A percentile compares a stretch with the other conserved stretches of the same genome.
Evolutionary conservation across 2,888 invertebrate species (phyloP).

Genomic region (Rhagonycha lutea): DNA sequence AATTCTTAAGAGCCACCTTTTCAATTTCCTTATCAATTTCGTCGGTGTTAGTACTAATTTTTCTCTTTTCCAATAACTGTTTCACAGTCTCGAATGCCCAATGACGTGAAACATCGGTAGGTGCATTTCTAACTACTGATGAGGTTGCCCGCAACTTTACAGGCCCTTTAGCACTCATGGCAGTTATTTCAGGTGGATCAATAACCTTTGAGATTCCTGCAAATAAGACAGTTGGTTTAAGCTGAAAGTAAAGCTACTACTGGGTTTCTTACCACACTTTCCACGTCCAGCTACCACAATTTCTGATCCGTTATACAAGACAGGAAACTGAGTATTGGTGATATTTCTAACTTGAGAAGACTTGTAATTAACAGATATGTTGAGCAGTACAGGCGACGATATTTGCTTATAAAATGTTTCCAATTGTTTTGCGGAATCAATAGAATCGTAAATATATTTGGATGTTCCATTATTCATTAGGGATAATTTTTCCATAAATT

Average conservation of each 20-base stretch:
- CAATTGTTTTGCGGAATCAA: constrained; percentile 69
- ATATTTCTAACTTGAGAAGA: constrained; percentile 59
- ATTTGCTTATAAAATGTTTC: constrained; percentile 70
- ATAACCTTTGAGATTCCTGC: too few species aligned
- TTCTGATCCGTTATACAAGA: constrained; percentile 66
- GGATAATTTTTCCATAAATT: constrained; percentile 68
- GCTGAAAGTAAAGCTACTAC: background rate
- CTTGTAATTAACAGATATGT: constrained; percentile 68
- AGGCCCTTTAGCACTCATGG: too few species aligned
- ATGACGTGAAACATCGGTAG: too few species aligned
- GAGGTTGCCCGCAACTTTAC: too few species aligned
- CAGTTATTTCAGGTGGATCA: too few species aligned
- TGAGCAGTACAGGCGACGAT: constrained; percentile 68
- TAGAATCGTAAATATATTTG: constrained; percentile 71
- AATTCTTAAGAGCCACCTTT: too few species aligned
- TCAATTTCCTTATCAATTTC: too few species aligned
- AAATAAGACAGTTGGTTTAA: too few species aligned
- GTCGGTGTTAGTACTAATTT: too few species aligned
- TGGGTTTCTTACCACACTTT: constrained; percentile 33
- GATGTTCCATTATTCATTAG: constrained; percentile 69
- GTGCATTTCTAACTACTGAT: too few species aligned
- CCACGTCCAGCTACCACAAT: constrained; percentile 63
- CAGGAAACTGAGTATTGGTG: constrained; percentile 62
- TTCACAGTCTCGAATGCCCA: too few species aligned
- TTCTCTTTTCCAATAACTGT: too few species aligned